A percentile compares a stretch with the other conserved stretches of the same genome.
Conservation (phyloP, 2,888 invertebrate species). For the Acrobasis repandana region DNA sequence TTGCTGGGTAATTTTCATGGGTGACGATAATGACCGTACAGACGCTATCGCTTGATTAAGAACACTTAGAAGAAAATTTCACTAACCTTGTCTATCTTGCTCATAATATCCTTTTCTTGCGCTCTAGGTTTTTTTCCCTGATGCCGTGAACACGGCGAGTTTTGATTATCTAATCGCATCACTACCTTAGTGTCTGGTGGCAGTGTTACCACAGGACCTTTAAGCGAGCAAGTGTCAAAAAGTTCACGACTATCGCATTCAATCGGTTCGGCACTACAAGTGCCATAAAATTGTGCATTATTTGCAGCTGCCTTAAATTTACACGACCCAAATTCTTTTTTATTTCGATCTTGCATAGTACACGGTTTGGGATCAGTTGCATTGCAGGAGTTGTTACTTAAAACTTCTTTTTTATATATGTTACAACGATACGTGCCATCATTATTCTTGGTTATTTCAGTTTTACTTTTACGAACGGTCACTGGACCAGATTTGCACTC, state of each 20-base stretch:
- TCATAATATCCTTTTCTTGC: constrained; percentile 38
- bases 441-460: background rate
- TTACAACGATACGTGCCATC: background rate
- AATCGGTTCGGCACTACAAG: constrained; percentile 22
- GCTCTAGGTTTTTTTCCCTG: constrained; percentile 26
- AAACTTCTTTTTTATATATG: background rate
- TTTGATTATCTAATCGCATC: constrained; percentile 51
- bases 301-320: background rate
- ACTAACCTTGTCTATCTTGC: constrained; percentile 56
- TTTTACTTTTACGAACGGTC: background rate
- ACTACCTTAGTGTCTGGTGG: constrained; percentile 58
- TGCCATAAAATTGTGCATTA: background rate
- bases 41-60: too few relatives aligned
- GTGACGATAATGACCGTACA: too few relatives aligned
- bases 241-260: constrained; percentile 14
- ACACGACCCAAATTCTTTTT: background rate
- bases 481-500: background rate
- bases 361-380: background rate
- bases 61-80: background rate
- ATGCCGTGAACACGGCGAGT: constrained; percentile 27
- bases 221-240: constrained; percentile 37
- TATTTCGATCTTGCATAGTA: background rate
- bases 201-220: constrained; percentile 60
- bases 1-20: too few relatives aligned
- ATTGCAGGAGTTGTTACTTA: background rate